A percentile compares a stretch with the other conserved stretches of the same genome.
Conservation (phyloP, 2,113 vertebrate genomes). For the Xerus inauris region DNA sequence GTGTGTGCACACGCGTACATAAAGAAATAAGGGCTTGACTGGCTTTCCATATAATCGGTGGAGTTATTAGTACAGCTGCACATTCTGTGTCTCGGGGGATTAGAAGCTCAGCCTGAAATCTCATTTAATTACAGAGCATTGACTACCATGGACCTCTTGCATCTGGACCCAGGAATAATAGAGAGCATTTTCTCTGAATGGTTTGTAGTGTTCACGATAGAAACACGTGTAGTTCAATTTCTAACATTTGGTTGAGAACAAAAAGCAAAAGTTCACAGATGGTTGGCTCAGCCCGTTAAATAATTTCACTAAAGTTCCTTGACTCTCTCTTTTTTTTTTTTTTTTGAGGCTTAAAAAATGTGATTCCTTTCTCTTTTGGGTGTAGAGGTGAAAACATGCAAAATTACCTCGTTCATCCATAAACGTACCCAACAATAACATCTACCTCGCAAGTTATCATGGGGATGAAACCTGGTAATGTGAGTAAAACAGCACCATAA, state of each 20-base stretch:
- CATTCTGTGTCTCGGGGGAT: slow-evolving; percentile 75
- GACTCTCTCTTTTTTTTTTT: slow-evolving; percentile 26
- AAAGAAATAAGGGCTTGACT: slow-evolving; percentile 67
- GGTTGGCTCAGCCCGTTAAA: slow-evolving; percentile 65
- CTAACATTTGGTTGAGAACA: slow-evolving; percentile 68
- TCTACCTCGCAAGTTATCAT: background rate
- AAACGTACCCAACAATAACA: background rate
- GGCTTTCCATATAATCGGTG: slow-evolving; percentile 72
- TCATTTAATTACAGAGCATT: slow-evolving; percentile 80
- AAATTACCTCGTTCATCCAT: slow-evolving; percentile 35
- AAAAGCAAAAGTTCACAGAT: slow-evolving; percentile 67
- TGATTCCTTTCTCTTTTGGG: background rate
- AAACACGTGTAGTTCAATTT: slow-evolving; percentile 71
- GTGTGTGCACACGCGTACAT: background rate
- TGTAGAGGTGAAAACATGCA: background rate
- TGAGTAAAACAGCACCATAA: background rate
- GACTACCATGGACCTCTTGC: slow-evolving; percentile 73
- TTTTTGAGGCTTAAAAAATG: slow-evolving; percentile 2
- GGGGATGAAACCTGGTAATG: background rate
- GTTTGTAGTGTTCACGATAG: slow-evolving; percentile 66
- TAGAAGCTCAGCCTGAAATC: slow-evolving; percentile 78
- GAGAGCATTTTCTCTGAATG: slow-evolving; percentile 71
- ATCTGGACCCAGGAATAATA: slow-evolving; percentile 68
- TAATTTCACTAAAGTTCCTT: slow-evolving; percentile 58
- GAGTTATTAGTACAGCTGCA: slow-evolving; percentile 82